Percentiles rank a stretch among this genome's conserved stretches.
Evolutionary conservation across 2,888 invertebrate species (phyloP).

Genomic region (Drosophila stalkeri): DNA sequence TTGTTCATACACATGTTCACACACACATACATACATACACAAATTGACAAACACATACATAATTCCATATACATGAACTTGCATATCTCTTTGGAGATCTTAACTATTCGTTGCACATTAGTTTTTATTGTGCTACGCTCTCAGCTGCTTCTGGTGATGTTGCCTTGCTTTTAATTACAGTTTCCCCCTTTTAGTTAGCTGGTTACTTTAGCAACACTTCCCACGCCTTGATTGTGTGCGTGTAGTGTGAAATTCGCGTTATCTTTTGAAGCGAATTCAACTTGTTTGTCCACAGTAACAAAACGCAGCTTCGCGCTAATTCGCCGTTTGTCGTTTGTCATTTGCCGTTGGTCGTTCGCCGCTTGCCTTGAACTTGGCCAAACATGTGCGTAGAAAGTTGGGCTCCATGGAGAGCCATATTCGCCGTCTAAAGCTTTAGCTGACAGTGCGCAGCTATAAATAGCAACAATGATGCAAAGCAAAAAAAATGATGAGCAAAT

Average conservation of each 20-base stretch:
- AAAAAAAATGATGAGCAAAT: constrained; percentile 31
- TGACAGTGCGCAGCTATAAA: constrained; percentile 23
- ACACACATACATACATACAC: background rate
- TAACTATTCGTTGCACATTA: constrained; percentile 25
- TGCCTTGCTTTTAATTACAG: constrained; percentile 61
- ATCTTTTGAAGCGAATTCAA: constrained; percentile 50
- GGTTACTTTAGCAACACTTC: constrained; percentile 52
- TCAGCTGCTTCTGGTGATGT: background rate
- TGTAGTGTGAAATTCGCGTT: constrained; percentile 37
- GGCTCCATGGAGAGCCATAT: constrained; percentile 40
- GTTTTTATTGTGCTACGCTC: constrained; percentile 20
- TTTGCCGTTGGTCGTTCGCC: background rate
- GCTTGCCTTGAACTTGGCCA: constrained; percentile 52
- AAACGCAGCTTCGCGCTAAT: constrained; percentile 7
- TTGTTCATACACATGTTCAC: constrained; percentile 2
- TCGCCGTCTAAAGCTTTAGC: constrained; percentile 6
- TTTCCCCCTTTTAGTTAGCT: constrained; percentile 18
- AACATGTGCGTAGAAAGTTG: constrained; percentile 63
- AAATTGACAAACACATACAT: background rate
- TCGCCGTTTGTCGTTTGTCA: background rate
- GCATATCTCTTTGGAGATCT: constrained; percentile 53
- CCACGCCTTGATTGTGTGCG: constrained; percentile 58
- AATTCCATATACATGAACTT: constrained; percentile 7
- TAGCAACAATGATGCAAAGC: constrained; percentile 34
- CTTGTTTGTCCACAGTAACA: constrained; percentile 41